Evolutionary conservation across 2,888 invertebrate genomes (phyloP), one percentile per base, ranked within the genome.

Genomic region (Tachina grossa): DNA sequence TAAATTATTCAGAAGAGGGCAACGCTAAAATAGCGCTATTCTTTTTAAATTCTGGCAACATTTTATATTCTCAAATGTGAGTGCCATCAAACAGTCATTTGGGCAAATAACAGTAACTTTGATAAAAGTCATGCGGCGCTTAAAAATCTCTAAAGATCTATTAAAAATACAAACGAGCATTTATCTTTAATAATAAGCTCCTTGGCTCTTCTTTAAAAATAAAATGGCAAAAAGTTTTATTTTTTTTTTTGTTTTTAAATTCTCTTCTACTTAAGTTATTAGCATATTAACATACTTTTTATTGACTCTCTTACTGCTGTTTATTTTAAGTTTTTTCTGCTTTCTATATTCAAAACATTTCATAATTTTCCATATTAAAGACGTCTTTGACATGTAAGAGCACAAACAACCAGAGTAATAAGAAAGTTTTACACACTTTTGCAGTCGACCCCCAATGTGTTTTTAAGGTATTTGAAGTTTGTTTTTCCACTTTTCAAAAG

Each of bases 241-340:
- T 39, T 47, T 55, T 47, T 47, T 65, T 31, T 47, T 8, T 41
- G 61, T 19, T 45, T 39, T 43, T 43, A 1, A 11, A 11, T 13
- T 19, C 41, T 55, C 43, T 41, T 49, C 47, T 66, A 55, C 47
- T 68, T 61, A 43, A 63, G 63, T 75, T 80, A 76, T 79, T 71
- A 79, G 69, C 69, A 80, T 79, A 75, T 79, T 77, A 83, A 72
- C 57, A 63, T 78, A 41, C 75, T 68, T 84, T 65, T 78, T 77
- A 74, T 78, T 72, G 39, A 59, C 66, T 83, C 47, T 19, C 31
- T 59, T 65, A 41, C 59, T 31, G 39, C 13, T 57, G 16, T 72
- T 72, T 49, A 47, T 14, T 22, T 39, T 6, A 41, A 39, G 10
- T 61, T 14, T 31, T 47, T n/a, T 31, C 61, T 22, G 19, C 53